These are phyloP conservation scores for Drosophila quadrilineata DNA, from an alignment of 1,140 invertebrate genomes.

Conservation along the genomic window DNA sequence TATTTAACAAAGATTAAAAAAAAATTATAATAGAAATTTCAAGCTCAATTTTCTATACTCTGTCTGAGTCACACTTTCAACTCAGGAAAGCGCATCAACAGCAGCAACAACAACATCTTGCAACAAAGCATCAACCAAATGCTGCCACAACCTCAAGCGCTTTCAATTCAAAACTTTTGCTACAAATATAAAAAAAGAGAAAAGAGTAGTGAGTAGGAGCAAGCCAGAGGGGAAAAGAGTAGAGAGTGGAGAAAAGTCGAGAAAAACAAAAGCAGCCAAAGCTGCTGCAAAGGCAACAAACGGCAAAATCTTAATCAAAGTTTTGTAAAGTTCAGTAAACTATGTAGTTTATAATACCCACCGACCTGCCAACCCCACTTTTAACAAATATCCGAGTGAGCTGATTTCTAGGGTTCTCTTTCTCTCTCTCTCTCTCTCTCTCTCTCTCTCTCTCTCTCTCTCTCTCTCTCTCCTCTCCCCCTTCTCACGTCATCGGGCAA, in stretches of 20 bases:
- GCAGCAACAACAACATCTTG: conserved; percentile 6
- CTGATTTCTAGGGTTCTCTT: conserved; percentile 56
- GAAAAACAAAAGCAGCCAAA: conserved; percentile 24
- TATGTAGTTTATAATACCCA: conserved; percentile 61
- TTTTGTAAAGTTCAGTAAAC: conserved; percentile 76
- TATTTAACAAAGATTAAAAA: too few species aligned
- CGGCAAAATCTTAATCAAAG: conserved; percentile 76
- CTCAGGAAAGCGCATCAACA: too few species aligned
- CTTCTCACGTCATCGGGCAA: conserved; percentile 10
- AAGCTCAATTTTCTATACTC: too few species aligned
- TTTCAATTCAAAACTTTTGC: conserved; percentile 39
- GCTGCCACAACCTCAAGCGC: conserved; percentile 21
- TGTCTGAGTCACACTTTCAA: conserved; percentile 11
- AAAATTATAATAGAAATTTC: too few species aligned
- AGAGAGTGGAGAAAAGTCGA: conserved; percentile 10
- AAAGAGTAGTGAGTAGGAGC: too few species aligned
- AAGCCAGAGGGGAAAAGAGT: conserved; percentile 9
- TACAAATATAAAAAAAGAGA: conserved; percentile 15
- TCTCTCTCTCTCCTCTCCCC: conserved; percentile 5
- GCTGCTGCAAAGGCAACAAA: conserved; percentile 51
- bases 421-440: conserved; percentile 10
- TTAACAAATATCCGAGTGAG: conserved; percentile 25
- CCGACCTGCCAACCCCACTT: not conserved
- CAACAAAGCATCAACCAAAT: conserved; percentile 30
- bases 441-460: conserved; percentile 23